Conservation (phyloP, 2,888 invertebrate genomes). For the Ennomos fuscantarius region DNA sequence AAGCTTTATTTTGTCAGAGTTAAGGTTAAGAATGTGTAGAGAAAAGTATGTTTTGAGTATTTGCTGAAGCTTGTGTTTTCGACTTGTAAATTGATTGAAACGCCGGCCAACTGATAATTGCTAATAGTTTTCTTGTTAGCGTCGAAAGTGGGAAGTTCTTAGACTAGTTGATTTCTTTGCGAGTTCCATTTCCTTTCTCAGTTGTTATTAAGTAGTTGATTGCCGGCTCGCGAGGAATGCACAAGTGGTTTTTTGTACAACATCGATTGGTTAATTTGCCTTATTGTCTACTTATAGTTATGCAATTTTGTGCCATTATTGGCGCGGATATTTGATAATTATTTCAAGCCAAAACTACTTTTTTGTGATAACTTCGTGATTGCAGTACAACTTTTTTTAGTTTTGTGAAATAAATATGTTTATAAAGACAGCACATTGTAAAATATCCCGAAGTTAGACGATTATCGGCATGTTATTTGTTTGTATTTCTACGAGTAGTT, state of each 20-base stretch:
- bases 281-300: no score
- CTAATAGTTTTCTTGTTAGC: conserved; percentile 81
- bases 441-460: no score
- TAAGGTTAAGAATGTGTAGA: conserved; percentile 31
- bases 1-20: conserved; percentile 24
- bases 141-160: conserved; percentile 62
- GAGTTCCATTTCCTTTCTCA: conserved; percentile 55
- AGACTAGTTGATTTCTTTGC: conserved; percentile 66
- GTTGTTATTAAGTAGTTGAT: conserved; percentile 57
- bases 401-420: no score
- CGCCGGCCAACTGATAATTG: conserved; percentile 75
- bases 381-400: no score
- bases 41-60: conserved; percentile 47
- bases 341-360: no score
- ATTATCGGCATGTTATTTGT: no score
- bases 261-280: conserved; percentile 20
- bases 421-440: no score
- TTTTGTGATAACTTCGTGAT: no score
- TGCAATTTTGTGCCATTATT: no score
- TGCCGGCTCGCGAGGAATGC: conserved; percentile 44
- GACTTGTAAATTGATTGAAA: conserved; percentile 79
- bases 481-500: no score
- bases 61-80: conserved; percentile 66
- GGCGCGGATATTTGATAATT: no score
- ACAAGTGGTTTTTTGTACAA: conserved; percentile 23